Evolutionary conservation across 1,140 invertebrate genomes (phyloP), one percentile per base, ranked within the genome.

Genomic region (Bombus difficillimus): DNA sequence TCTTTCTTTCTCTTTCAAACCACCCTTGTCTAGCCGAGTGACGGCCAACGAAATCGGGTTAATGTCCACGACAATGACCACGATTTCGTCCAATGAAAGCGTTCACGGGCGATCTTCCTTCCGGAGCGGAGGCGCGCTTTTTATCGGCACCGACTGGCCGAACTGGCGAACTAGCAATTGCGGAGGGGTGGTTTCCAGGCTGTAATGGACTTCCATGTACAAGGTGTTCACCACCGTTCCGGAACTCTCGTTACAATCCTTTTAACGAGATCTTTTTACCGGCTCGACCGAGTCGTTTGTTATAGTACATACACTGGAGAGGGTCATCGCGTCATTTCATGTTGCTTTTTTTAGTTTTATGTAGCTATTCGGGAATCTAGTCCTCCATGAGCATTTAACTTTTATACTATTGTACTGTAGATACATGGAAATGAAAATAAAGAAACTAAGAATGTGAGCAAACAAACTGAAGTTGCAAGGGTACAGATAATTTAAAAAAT

Each of bases 21-120:
- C 34, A 18, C 22, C 28, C 34, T 59, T n/a, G 81, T 74, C 32
- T 39, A 18, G 12, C 32, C 41, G 53, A 28, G 66, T 73, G 64
- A 53, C 59, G 57, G 64, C 64, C 47, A 53, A 53, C 62, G 62
- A 82, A 90, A 85, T 88, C 86, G 77, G 84, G 83, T 82, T 76
- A 90, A 88, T 83, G 86, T 71, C 43, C 76, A 57, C 66, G 77
- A 88, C 86, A 86, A 91, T 86, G 83, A 69, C 57, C 39, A 69
- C 81, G 75, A 88, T 86, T 81, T 72, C 66, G 66, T 59, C 59
- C 75, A 77, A 84, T 66, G 88, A 86, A 88, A 71, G 59, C 43
- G 47, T 76, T 86, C 59, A 77, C 64, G 77, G 34, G 28, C 47
- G 78, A 88, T 77, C 47, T 57, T 72, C 66, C 39, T 72, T 80